Percentiles rank a stretch among this genome's conserved stretches.
Evolutionary conservation across 1,140 invertebrate genomes (phyloP).

Genomic region (Alviniconcha marisindica): DNA sequence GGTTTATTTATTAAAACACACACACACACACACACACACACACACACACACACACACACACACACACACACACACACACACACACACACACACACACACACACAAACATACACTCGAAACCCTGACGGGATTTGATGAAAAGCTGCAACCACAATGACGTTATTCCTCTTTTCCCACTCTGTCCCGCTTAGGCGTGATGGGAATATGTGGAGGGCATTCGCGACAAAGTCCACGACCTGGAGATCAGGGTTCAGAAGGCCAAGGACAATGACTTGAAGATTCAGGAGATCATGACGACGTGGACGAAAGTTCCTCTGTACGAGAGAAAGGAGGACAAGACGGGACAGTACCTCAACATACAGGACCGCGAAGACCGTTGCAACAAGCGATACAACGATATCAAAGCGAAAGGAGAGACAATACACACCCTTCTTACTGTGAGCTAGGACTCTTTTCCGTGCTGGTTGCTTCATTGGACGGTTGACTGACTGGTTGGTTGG

Average conservation of each 20-base stretch:
- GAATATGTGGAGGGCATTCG: conserved; percentile 88
- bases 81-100: neutral
- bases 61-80: neutral
- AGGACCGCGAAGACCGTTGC: conserved; percentile 86
- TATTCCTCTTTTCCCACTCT: neutral
- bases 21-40: conserved; percentile 14
- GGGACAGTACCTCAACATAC: conserved; percentile 87
- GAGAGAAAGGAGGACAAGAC: conserved; percentile 90
- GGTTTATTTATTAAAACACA: too few species aligned
- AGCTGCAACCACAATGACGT: neutral
- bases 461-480: neutral
- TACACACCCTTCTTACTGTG: conserved; percentile 82
- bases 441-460: too few species aligned
- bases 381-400: conserved; percentile 87
- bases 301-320: conserved; percentile 89
- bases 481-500: neutral
- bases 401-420: conserved; percentile 82
- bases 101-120: neutral
- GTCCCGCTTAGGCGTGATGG: conserved; percentile 81
- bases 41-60: conserved; percentile 1
- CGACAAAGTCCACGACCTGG: conserved; percentile 86
- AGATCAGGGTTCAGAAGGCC: conserved; percentile 87
- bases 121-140: neutral
- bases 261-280: conserved; percentile 91
- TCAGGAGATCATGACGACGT: conserved; percentile 85